Evolutionary conservation across 2,113 vertebrate species (phyloP).

Genomic region (Microtus montanus): DNA sequence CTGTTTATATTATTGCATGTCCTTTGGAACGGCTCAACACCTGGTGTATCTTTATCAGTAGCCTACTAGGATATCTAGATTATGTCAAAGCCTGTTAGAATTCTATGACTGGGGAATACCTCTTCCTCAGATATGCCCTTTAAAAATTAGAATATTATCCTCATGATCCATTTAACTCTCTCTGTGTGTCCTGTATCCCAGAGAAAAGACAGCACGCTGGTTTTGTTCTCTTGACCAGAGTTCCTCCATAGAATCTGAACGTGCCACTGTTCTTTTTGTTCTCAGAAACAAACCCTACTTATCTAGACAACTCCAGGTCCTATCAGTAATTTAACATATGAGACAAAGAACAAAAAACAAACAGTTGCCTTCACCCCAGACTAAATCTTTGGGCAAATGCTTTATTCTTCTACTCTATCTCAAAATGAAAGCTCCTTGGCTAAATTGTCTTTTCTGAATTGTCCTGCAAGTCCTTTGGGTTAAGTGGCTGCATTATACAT

Average conservation of each 20-base stretch:
- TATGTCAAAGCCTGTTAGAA: not conserved
- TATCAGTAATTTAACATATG: not conserved
- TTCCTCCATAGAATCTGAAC: not conserved
- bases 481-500: not conserved
- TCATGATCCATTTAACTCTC: not conserved
- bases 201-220: not conserved
- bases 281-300: not conserved
- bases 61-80: not conserved
- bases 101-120: not conserved
- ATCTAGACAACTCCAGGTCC: not conserved
- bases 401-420: not conserved
- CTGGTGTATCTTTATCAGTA: not conserved
- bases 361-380: not conserved
- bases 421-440: not conserved
- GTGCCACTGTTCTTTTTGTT: not conserved
- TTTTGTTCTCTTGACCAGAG: no score
- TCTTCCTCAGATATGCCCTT: rapidly evolving
- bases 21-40: not conserved
- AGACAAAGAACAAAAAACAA: not conserved
- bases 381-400: not conserved
- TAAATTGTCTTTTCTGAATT: not conserved
- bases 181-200: not conserved
- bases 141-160: not conserved
- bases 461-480: not conserved
- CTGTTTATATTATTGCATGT: not conserved